Evolutionary conservation across 1,140 invertebrate genomes (phyloP).

Genomic region (Calephelis virginiensis): DNA sequence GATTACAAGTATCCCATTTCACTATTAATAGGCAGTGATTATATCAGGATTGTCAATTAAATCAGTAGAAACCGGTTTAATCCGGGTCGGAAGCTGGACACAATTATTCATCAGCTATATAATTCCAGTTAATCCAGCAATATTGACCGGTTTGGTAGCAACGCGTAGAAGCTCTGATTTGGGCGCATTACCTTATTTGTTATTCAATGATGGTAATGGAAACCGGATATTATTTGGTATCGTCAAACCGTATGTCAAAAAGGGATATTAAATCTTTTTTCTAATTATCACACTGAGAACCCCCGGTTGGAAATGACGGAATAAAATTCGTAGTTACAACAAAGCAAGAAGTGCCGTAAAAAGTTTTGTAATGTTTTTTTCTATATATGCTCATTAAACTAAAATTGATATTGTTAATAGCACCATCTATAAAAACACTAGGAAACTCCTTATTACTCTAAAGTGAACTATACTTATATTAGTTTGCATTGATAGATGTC

Average conservation of each 20-base stretch:
- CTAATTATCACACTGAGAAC: too few relatives aligned
- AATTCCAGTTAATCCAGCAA: conserved; percentile 61
- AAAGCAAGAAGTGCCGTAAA: too few relatives aligned
- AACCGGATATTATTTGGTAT: conserved; percentile 5
- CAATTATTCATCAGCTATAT: conserved; percentile 68
- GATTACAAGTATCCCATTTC: conserved; percentile 47
- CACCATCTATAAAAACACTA: too few relatives aligned
- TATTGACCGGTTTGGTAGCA: conserved; percentile 59
- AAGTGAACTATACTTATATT: too few relatives aligned
- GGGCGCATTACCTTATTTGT: conserved; percentile 22
- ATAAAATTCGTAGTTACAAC: too few relatives aligned
- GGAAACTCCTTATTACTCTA: too few relatives aligned
- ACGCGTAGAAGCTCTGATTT: conserved; percentile 15
- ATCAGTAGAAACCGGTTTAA: conserved; percentile 56
- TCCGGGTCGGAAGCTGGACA: conserved; percentile 59
- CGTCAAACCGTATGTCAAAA: background rate
- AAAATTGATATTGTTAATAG: too few relatives aligned
- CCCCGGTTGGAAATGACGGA: too few relatives aligned
- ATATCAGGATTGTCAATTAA: conserved; percentile 66
- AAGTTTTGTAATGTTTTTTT: too few relatives aligned
- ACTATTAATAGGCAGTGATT: conserved; percentile 58
- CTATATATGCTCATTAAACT: too few relatives aligned
- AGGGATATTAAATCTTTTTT: background rate
- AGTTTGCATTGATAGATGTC: too few relatives aligned
- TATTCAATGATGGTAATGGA: conserved; percentile 25